Evolutionary conservation across 2,888 invertebrate genomes (phyloP), one percentile per base, ranked within the genome.

Genomic region (Pachycephus smyrnensis): DNA sequence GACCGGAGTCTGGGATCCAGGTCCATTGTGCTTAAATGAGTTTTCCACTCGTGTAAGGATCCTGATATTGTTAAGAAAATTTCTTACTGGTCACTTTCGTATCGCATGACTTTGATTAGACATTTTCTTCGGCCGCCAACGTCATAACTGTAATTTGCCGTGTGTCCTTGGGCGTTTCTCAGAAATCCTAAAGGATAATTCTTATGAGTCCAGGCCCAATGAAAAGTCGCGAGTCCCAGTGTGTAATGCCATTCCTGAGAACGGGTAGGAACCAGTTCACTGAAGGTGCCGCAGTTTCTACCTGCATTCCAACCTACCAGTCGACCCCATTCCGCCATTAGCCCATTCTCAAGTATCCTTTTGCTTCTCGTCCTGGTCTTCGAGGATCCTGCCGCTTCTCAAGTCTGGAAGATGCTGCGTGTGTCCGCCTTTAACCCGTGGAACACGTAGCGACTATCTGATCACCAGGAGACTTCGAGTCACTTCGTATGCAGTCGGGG

Each of bases 271-370:
- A 55, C 55, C 55, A 55, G 55, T 55, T 55, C 55, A 55, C 55
- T 55, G 55, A 55, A 55, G 85, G 85, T 78, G 76, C 81, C 85
- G 82, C 86, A 85, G 85, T 84, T 87, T 86, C 88, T 86, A 88
- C 88, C 89, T 88, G 89, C 89, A 89, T 89, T 89, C 89, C 89
- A 88, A 86, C 86, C 88, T 88, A 86, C 86, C 87, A 85, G 86
- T 86, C 88, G 89, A 89, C 89, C 89, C 89, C 89, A 88, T 89
- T 89, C 89, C 87, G 84, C 86, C 85, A 86, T 88, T 87, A 85
- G 87, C 86, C 86, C 87, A 88, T 88, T 87, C 88, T 85, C 84
- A 55, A 55, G 55, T 55, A 55, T 55, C 55, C 55, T 55, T 55
- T 55, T 55, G 55, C 55, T 55, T 55, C 55, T 55, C 55, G 55